Evolutionary conservation across 2,888 invertebrate species (phyloP).

Genomic region (Lepidochitona cinerea): DNA sequence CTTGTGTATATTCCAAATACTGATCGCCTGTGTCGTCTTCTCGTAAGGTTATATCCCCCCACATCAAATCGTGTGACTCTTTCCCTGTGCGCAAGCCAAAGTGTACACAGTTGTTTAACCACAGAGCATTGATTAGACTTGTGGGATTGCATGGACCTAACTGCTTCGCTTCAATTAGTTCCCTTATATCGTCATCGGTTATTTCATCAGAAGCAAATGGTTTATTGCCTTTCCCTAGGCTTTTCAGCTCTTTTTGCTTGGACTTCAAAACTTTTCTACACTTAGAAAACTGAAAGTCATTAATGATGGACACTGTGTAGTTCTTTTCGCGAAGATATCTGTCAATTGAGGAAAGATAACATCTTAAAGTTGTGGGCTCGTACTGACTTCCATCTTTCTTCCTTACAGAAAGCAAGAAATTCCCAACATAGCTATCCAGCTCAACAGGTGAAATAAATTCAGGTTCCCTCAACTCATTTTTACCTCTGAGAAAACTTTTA

Average conservation of each 20-base stretch:
- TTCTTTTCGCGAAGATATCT: background rate
- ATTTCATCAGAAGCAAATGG: background rate
- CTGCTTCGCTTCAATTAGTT: background rate
- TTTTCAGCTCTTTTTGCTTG: background rate
- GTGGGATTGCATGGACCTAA: background rate
- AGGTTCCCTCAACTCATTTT: background rate
- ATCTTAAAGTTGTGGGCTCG: background rate
- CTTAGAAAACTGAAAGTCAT: background rate
- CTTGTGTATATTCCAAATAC: background rate
- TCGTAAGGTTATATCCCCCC: slow-evolving; percentile 1
- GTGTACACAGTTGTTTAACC: background rate
- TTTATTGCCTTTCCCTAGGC: background rate
- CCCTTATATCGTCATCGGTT: slow-evolving; percentile 2
- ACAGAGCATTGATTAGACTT: slow-evolving; percentile 1
- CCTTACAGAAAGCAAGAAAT: background rate
- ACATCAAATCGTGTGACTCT: background rate
- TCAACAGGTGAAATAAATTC: background rate
- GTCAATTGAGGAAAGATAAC: background rate
- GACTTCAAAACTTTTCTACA: background rate
- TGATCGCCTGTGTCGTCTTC: background rate
- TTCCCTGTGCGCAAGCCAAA: slow-evolving; percentile 7
- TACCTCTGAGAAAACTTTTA: background rate
- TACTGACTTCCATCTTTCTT: background rate
- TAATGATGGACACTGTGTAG: background rate
- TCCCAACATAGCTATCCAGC: background rate